Percentiles rank a stretch among this genome's conserved stretches.
Evolutionary conservation across 92 coral and sea anemone species (phyloP).

Genomic region (Epizoanthus stellaris): DNA sequence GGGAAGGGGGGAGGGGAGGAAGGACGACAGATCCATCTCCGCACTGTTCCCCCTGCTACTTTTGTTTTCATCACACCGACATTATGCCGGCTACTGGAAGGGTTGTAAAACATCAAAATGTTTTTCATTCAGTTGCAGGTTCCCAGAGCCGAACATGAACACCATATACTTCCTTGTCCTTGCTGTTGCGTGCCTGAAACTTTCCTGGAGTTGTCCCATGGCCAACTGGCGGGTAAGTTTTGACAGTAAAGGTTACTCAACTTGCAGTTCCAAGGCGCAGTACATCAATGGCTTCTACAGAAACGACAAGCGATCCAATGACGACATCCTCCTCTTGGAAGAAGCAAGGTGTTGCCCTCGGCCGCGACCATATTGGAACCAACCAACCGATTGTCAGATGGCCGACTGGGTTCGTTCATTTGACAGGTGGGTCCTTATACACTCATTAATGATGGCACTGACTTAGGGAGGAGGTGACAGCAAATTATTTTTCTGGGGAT

Average conservation of each 20-base stretch:
- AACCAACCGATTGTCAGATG: conserved; percentile 43
- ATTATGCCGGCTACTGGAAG: too few species aligned
- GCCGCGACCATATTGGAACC: conserved; percentile 51
- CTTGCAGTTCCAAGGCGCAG: conserved; percentile 32
- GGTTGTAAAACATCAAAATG: too few species aligned
- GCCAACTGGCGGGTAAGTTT: conserved; percentile 65
- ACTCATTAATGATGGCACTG: not conserved
- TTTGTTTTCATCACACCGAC: too few species aligned
- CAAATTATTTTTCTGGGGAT: not conserved
- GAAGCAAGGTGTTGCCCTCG: conserved; percentile 62
- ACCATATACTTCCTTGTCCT: not conserved
- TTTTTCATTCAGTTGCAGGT: too few species aligned
- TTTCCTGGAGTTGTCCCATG: conserved; percentile 15
- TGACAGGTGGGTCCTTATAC: conserved; percentile 43
- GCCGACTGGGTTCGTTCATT: conserved; percentile 65
- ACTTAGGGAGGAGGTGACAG: not conserved
- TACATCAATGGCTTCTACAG: conserved; percentile 65
- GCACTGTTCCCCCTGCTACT: too few species aligned
- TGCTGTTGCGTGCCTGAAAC: not conserved
- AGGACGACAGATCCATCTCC: too few species aligned
- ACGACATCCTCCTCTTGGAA: conserved; percentile 52
- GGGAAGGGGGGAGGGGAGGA: too few species aligned
- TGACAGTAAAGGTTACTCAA: conserved; percentile 59
- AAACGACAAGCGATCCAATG: conserved; percentile 10
- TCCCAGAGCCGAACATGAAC: not conserved